Evolutionary conservation across 2,113 vertebrate species (phyloP).

Genomic region (Rhizomys pruinosus): DNA sequence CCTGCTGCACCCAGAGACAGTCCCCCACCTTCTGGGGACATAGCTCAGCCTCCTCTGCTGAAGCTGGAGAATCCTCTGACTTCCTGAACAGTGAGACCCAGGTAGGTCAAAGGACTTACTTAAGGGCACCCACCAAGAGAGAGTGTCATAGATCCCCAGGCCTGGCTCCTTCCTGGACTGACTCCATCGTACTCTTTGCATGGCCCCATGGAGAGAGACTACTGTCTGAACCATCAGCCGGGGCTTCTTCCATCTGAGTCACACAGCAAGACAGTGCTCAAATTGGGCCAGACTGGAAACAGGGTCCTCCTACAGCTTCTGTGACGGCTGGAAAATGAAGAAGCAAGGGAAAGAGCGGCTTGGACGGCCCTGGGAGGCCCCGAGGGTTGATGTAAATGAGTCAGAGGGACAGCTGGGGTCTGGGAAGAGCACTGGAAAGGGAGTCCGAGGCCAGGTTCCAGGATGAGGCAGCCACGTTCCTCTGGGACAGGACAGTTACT

Average conservation of each 20-base stretch:
- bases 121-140: background rate
- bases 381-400: background rate
- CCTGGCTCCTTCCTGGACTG: background rate
- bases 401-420: background rate
- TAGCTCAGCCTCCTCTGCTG: background rate
- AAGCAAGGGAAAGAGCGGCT: background rate
- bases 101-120: background rate
- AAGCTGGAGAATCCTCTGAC: background rate
- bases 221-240: background rate
- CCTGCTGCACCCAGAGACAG: background rate
- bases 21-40: background rate
- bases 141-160: background rate
- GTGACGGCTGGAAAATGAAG: background rate
- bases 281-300: background rate
- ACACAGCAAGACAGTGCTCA: background rate
- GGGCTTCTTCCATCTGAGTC: background rate
- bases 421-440: background rate
- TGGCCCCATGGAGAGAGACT: background rate
- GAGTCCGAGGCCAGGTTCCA: background rate
- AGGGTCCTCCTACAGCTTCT: background rate
- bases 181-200: background rate
- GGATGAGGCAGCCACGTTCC: fast-evolving
- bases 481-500: background rate
- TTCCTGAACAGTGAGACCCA: background rate
- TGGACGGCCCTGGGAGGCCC: background rate